Percentiles rank a stretch among this genome's conserved stretches.
These are phyloP conservation scores for Coendou prehensilis DNA, from an alignment of 2,797 vertebrate genomes.

Conservation along the genomic window DNA sequence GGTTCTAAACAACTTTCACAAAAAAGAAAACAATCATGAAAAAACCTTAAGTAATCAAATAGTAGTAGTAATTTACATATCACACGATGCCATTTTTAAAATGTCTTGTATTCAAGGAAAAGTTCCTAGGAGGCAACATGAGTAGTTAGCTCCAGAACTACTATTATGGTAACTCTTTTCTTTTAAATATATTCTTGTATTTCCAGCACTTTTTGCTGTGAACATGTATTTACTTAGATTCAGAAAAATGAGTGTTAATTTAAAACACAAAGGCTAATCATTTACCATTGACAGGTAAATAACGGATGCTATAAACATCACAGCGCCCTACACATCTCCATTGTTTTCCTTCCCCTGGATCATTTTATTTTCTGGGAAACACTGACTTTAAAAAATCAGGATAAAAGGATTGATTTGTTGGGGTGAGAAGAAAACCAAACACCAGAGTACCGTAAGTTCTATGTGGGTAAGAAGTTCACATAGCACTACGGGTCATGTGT, in stretches of 20 bases:
- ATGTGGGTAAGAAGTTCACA: not conserved
- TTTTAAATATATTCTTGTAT: not conserved
- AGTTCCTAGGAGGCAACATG: not conserved
- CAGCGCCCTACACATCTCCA: not conserved
- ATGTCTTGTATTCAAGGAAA: constrained; percentile 40
- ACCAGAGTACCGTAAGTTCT: not conserved
- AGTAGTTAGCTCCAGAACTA: not conserved
- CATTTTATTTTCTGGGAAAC: constrained; percentile 14
- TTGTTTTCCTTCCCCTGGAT: not conserved
- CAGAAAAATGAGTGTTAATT: constrained; percentile 22
- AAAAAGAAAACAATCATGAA: not conserved
- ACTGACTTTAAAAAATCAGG: not conserved
- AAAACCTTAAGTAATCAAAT: not conserved
- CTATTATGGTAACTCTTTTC: not conserved
- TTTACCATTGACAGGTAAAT: not conserved
- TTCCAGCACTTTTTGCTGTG: not conserved
- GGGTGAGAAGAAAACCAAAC: not conserved
- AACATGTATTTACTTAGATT: not conserved
- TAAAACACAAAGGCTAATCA: constrained; percentile 19
- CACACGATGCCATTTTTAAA: not conserved
- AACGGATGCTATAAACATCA: not conserved
- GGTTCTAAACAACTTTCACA: not conserved
- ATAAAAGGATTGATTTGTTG: not conserved
- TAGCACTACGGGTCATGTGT: too few species aligned
- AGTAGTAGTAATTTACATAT: constrained; percentile 4